Base-by-base conservation (phyloP, 2,113 vertebrate species). In the Excalfactoria chinensis region DNA sequence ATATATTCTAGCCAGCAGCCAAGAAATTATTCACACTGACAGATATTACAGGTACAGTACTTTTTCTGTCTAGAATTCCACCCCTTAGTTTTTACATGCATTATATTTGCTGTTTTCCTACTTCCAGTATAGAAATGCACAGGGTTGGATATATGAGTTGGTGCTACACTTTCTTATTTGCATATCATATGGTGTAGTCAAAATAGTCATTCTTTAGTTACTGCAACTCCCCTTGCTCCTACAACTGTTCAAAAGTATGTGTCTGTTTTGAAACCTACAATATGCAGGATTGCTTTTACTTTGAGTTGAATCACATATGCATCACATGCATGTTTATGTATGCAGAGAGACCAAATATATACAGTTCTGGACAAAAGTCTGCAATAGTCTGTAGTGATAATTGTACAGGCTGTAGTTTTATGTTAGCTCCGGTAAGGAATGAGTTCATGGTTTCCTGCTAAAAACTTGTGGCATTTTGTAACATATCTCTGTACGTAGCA, bases 21-120 rank as follows among this genome's bases (percentile, higher is more conserved):
- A 96, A 89, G 91, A 94, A 96, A 95, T 96, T 96, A 94, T 96
- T 96, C 89, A 96, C 83, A 70, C 41, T 86, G 82, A 92, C 95
- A 97, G 26, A 64, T 96, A 89, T 92, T 96, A 90, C 72, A 96
- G 94, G 82, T 94, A 90, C 35, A 66, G 62, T 93, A 78, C 69
- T 40, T 96, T 97, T 95, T 96, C 88, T 83, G 20, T 86, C 86
- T 83, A 43, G 84, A 94, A 79, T 79, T 88, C 91, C 89, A 74
- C 37, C 46, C 89, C 86, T 70, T 88, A 21, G 40, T 77, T 95
- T 95, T 32, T 85, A 64, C 93, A 78, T 93, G 68, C 37, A 34
- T 79, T 86, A 32, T 79, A 63, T 51, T 84, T 84, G 59, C 69
- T 84, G 63, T 76, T 95, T 92, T 83, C 71, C 40, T 85, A 1